A percentile compares a stretch with the other conserved stretches of the same genome.
Conservation (phyloP, 1,140 invertebrate genomes). For the Bombyx mandarina region DNA sequence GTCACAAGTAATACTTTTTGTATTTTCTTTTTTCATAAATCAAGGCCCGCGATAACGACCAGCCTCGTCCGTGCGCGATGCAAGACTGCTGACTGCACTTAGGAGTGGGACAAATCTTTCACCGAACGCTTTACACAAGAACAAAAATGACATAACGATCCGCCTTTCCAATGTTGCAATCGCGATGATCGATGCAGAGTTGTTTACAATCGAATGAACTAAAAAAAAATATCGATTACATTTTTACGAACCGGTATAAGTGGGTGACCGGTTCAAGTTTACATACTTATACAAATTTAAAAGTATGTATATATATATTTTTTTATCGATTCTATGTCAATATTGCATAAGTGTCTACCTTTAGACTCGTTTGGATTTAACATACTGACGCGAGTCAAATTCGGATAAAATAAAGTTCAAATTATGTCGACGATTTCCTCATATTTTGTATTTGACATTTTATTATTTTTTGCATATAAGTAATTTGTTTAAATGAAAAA, state of each 20-base stretch:
- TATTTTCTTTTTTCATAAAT: not conserved
- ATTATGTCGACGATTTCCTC: too few species aligned
- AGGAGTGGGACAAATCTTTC: constrained; percentile 37
- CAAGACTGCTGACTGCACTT: constrained; percentile 36
- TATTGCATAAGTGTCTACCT: too few species aligned
- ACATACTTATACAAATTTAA: not conserved
- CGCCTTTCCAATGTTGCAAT: constrained; percentile 45
- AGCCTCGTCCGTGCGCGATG: constrained; percentile 26
- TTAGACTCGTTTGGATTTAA: too few species aligned
- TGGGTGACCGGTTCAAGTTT: constrained; percentile 9
- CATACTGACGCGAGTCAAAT: too few species aligned
- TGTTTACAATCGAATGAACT: not conserved
- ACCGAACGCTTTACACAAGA: constrained; percentile 48
- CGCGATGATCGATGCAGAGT: constrained; percentile 17
- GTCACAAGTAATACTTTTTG: too few species aligned
- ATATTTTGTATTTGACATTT: too few species aligned
- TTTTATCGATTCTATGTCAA: too few species aligned
- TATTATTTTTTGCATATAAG: too few species aligned
- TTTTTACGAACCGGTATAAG: constrained; percentile 3
- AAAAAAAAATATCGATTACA: not conserved
- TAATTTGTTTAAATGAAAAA: too few species aligned
- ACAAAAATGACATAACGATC: constrained; percentile 37
- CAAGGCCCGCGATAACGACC: constrained; percentile 20
- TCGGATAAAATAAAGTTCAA: too few species aligned
- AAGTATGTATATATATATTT: too few species aligned